Evolutionary conservation across 2,113 vertebrate species (phyloP).

Genomic region (Entomyzon cyanotis): DNA sequence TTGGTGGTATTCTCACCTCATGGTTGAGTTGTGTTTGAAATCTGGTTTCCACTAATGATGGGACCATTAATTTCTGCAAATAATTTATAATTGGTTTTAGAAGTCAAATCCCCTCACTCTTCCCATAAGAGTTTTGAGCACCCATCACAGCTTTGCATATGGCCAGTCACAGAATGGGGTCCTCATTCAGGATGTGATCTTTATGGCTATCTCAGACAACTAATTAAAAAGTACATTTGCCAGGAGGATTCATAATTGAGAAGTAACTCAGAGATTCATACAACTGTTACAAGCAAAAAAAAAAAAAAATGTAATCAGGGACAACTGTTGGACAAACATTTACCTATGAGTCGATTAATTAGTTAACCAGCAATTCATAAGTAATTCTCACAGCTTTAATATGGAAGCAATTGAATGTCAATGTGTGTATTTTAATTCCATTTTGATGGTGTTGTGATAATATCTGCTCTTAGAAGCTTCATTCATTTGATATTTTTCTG

Average conservation of each 20-base stretch:
- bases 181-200: background rate
- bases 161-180: background rate
- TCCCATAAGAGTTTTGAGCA: background rate
- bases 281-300: background rate
- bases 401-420: background rate
- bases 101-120: background rate
- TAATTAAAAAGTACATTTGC: background rate
- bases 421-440: background rate
- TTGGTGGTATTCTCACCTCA: background rate
- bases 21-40: background rate
- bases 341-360: slow-evolving; percentile 11
- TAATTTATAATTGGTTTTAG: background rate
- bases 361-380: background rate
- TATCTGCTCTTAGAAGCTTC: background rate
- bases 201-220: background rate
- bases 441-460: background rate
- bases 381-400: background rate
- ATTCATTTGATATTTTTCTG: background rate
- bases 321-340: slow-evolving; percentile 40
- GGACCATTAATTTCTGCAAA: background rate
- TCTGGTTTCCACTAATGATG: background rate
- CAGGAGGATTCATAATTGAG: background rate
- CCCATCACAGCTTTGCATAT: background rate
- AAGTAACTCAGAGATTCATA: background rate
- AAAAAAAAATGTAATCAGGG: background rate